Percentiles rank a stretch among this genome's conserved stretches.
Evolutionary conservation across 2,888 invertebrate genomes (phyloP).

Genomic region (Phengaris arion): DNA sequence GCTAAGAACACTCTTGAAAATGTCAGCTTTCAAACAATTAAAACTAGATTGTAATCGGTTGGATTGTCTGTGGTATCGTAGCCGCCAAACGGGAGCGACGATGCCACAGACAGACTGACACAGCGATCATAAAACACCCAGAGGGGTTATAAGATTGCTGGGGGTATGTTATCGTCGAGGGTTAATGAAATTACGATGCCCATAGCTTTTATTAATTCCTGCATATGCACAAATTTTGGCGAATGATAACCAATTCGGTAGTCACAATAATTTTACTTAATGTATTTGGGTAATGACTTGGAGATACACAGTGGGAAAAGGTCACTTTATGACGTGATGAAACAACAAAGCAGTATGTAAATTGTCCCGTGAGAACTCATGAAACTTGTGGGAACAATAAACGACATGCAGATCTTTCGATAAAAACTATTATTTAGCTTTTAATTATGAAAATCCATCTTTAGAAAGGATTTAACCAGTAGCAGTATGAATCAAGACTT

Average conservation of each 20-base stretch:
- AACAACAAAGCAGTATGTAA: conserved; percentile 9
- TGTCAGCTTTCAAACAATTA: too few species aligned
- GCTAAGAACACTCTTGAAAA: too few species aligned
- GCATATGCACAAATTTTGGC: too few species aligned
- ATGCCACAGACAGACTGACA: too few species aligned
- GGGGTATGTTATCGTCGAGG: too few species aligned
- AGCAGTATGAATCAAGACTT: not conserved
- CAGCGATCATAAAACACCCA: too few species aligned
- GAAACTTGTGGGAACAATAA: not conserved
- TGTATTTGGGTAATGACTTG: not conserved
- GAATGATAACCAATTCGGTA: not conserved
- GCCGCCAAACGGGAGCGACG: too few species aligned
- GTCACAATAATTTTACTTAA: not conserved
- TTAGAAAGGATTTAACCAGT: not conserved
- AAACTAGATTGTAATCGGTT: too few species aligned
- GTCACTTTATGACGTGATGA: conserved; percentile 1
- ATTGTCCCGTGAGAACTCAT: conserved; percentile 5
- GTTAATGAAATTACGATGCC: too few species aligned
- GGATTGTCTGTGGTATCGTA: too few species aligned
- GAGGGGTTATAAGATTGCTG: too few species aligned
- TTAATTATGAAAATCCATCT: not conserved
- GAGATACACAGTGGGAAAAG: conserved; percentile 9
- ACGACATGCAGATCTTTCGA: not conserved
- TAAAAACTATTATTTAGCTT: not conserved
- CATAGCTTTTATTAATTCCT: too few species aligned